Conservation (phyloP, 2,113 vertebrate species). For the Morone chrysops region DNA sequence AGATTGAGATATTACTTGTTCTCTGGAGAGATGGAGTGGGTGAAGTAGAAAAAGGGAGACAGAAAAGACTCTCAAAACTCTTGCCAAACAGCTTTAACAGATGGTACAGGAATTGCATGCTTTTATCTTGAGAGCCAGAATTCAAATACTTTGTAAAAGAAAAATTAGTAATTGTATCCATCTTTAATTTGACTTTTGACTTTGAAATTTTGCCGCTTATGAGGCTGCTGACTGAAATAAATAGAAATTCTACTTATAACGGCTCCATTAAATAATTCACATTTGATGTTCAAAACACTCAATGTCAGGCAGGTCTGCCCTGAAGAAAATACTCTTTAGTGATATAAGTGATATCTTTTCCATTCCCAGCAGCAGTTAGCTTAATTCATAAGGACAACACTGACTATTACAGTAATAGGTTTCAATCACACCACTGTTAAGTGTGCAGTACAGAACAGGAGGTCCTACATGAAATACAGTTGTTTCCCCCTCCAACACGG, state of each 20-base stretch:
- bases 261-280: slow-evolving; percentile 8
- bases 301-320: background rate
- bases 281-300: background rate
- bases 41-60: slow-evolving; percentile 31
- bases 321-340: background rate
- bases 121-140: slow-evolving; percentile 16
- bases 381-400: background rate
- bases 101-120: slow-evolving; percentile 28
- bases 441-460: background rate
- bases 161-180: slow-evolving; percentile 2
- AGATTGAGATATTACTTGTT: slow-evolving; percentile 67
- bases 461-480: background rate
- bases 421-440: background rate
- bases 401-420: background rate
- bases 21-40: slow-evolving; percentile 46
- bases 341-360: background rate
- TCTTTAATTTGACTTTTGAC: slow-evolving; percentile 30
- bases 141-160: slow-evolving; percentile 9
- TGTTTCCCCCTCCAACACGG: background rate
- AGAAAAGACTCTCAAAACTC: slow-evolving; percentile 24
- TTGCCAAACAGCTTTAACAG: slow-evolving; percentile 44
- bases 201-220: background rate
- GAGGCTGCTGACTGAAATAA: background rate
- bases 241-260: background rate
- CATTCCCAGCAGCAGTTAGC: background rate